These are phyloP conservation scores for Cacatua alba DNA, from an alignment of 2,113 vertebrate genomes.

Conservation along the genomic window DNA sequence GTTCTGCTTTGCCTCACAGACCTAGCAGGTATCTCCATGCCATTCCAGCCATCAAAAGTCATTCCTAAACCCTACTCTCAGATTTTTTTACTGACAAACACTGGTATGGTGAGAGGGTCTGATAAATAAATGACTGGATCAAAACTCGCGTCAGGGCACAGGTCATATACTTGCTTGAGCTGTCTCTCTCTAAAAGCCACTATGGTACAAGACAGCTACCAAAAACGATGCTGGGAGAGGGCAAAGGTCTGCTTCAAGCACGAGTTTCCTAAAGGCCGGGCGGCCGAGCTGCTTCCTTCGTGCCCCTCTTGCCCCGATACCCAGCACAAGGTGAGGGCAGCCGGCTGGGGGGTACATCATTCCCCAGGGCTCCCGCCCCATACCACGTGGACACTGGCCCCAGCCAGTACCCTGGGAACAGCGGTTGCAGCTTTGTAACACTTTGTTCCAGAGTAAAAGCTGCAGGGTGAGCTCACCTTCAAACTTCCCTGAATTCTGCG, in stretches of 20 bases:
- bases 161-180: neutral
- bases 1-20: neutral
- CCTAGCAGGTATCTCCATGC: neutral
- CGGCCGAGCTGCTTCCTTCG: accelerated
- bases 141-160: neutral
- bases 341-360: accelerated
- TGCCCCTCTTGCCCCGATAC: accelerated
- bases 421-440: neutral
- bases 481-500: neutral
- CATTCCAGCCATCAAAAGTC: neutral
- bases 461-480: neutral
- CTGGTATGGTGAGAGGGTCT: neutral
- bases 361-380: neutral
- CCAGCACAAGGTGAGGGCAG: no score
- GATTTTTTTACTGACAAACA: neutral
- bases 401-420: neutral
- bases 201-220: neutral
- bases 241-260: neutral
- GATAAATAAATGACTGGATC: neutral
- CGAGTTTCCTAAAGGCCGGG: neutral
- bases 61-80: neutral
- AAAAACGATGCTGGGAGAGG: neutral
- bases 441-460: neutral
- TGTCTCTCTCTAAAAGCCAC: neutral
- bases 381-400: accelerated